phyloP scores from a whole-genome alignment of 2,113 vertebrate species.

The Syngnathus floridae region DNA sequence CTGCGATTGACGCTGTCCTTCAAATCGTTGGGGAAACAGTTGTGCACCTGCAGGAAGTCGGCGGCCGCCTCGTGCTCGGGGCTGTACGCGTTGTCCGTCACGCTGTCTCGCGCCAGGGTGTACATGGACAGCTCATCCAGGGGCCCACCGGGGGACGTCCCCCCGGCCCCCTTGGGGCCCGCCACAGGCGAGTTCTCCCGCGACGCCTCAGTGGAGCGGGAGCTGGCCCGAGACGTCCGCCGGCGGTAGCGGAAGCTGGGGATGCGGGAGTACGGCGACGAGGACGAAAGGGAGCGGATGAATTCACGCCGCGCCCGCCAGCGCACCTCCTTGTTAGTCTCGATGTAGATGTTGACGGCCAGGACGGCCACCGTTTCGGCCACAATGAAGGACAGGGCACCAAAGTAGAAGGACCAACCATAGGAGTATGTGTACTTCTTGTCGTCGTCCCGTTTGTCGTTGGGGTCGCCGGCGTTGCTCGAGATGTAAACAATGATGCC shows the following conservation, averaged over 20 bases:
- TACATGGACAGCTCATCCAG: conserved; percentile 96
- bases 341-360: conserved; percentile 97
- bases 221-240: conserved; percentile 85
- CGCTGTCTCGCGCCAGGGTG: conserved; percentile 84
- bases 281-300: conserved; percentile 83
- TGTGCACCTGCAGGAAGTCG: conserved; percentile 91
- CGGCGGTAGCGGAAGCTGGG: conserved; percentile 90
- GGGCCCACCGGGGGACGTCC: conserved; percentile 71
- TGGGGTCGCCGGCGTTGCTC: conserved; percentile 94
- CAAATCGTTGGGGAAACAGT: conserved; percentile 93
- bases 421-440: conserved; percentile 96
- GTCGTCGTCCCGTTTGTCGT: conserved; percentile 90
- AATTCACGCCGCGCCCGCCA: conserved; percentile 85
- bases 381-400: conserved; percentile 94
- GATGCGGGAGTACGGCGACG: conserved; percentile 93
- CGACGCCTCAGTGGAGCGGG: conserved; percentile 87
- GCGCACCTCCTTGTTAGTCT: conserved; percentile 90
- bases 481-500: conserved; percentile 99
- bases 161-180: conserved; percentile 74
- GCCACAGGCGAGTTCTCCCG: conserved; percentile 81
- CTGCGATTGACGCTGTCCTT: conserved; percentile 90
- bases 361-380: conserved; percentile 93
- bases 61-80: conserved; percentile 79
- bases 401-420: conserved; percentile 98
- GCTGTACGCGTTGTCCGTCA: conserved; percentile 82